Evolutionary conservation across 2,113 vertebrate species (phyloP), one percentile per base, ranked within the genome.

Genomic region (Pachycephala philippinensis): DNA sequence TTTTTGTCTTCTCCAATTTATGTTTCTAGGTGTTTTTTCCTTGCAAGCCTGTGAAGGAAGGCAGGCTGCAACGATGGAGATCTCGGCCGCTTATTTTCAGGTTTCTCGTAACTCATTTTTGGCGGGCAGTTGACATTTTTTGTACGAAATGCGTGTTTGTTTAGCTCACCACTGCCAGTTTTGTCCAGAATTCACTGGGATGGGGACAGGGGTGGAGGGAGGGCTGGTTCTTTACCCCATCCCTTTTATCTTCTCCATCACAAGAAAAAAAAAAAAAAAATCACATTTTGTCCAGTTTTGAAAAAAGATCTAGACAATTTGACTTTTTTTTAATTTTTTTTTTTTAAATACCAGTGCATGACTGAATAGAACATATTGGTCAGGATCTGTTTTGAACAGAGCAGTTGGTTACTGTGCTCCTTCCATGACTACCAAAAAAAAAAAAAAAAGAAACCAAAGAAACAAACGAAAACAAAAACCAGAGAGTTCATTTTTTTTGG

Each of bases 1-100:
- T 93, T 93, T 93, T 91, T 95, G 91, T 97, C 97, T 97, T 95
- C 97, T 94, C 59, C 97, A 94, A 86, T 93, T 80, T 97, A n/a
- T 52, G 69, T 96, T 93, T 77, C 71, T 88, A 81, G 90, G 78
- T 94, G 84, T 84, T 93, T 95, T 94, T 84, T 91, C 91, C 92
- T 57, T 81, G 94, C 93, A 90, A 95, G 95, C 96, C 97, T 90
- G 90, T 31, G 87, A 76, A 87, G 84, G 79, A 63, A 31, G 9
- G 60, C 94, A 95, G 97, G 97, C 96, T 78, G 96, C 92, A 95
- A 61, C 84, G 84, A 94, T 76, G 95, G 95, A 95, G 95, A 96
- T 94, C 94, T 97, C 95, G 65, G 94, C 93, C 84, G 84, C 37
- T 86, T 68, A 84, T 59, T 74, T 40, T 79, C 91, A 68, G 74